Evolutionary conservation across 2,113 vertebrate genomes (phyloP).

Genomic region (Oenanthe melanoleuca): DNA sequence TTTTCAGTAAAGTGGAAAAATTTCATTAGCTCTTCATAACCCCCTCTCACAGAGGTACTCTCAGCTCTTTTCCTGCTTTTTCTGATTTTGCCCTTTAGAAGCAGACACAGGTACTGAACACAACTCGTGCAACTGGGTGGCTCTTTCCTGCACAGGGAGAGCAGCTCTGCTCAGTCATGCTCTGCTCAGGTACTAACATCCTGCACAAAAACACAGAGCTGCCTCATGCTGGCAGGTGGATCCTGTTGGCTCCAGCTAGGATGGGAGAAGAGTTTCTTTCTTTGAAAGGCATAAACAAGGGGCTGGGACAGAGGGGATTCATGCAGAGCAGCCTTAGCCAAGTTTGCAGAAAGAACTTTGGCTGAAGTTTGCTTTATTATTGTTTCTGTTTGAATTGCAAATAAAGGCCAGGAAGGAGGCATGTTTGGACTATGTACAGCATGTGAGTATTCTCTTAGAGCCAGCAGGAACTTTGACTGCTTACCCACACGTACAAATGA

Average conservation of each 20-base stretch:
- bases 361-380: conserved; percentile 26
- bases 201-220: background rate
- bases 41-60: background rate
- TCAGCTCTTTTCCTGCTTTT: background rate
- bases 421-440: conserved; percentile 22
- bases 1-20: background rate
- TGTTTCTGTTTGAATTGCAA: conserved; percentile 48
- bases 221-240: background rate
- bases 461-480: background rate
- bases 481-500: background rate
- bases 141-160: background rate
- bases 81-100: background rate
- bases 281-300: conserved; percentile 7
- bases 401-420: conserved; percentile 60
- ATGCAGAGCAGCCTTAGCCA: background rate
- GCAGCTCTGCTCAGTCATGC: background rate
- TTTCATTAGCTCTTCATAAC: background rate
- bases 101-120: rapidly evolving
- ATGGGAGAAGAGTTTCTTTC: background rate
- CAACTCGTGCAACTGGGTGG: background rate
- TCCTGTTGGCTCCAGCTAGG: background rate
- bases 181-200: background rate
- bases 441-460: background rate
- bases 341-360: conserved; percentile 33
- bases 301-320: background rate